Base-by-base conservation (phyloP, 2,113 vertebrate genomes). In the Cariama cristata region DNA sequence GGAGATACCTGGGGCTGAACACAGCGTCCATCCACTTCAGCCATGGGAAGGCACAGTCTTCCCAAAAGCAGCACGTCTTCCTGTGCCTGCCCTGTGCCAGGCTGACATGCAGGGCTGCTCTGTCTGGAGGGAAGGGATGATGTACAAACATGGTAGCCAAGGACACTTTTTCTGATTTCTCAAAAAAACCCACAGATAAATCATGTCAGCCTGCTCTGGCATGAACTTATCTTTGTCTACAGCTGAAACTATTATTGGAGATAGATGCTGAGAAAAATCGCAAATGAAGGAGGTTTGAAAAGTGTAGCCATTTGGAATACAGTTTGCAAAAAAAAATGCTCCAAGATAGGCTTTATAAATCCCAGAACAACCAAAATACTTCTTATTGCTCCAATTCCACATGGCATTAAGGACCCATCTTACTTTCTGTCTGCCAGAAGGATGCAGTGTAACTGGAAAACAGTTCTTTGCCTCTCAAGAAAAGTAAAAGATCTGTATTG, bases 11-110 rank as follows among this genome's bases (percentile, higher is more conserved):
- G 4, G 40, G 21, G 4, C 11, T 50, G 26, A 85, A 68, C 20
- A 33, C 30, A 42, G 24, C 22, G n/a, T 49, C 49, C 24, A 16
- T 12, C 17, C 42, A 23, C 49, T n/a, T 2, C 0, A 4, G 9
- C 2, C 28, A 23, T 19, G 7, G 23, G 26, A 75, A 79, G 17
- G 19, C 33, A 56, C 12, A 45, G 42, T 13, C 35, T 26, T 50
- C 16, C 27, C 22, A 11, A 71, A 33, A 90, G 38, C n/a, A 84
- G 3, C 20, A 11, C 3, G 5, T 23, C 47, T 73, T 66, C 19
- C 33, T 4, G 0, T 4, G 3, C n/a, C 38, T 59, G 27, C 24
- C 24, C 33, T 2, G 1, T 49, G 9, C 26, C 28, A 24, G 44
- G 22, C 35, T 35, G 32, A 20, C 0, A 0, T 8, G 27, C 33